Evolutionary conservation across 2,113 vertebrate genomes (phyloP).

Genomic region (Clupea harengus): DNA sequence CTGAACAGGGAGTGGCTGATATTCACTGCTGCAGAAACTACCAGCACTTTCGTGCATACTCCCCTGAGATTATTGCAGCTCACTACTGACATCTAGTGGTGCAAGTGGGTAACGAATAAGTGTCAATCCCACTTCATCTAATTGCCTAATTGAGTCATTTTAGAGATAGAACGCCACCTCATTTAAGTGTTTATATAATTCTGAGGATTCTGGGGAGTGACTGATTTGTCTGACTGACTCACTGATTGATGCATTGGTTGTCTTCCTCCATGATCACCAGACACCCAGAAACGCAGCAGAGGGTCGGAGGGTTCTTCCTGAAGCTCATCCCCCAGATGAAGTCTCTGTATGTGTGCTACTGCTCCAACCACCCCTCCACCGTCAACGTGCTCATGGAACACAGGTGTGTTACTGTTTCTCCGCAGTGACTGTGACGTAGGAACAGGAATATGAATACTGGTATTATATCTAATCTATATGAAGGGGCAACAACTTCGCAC

Average conservation of each 20-base stretch:
- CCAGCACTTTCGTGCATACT: background rate
- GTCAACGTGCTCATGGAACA: conserved; percentile 93
- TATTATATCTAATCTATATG: no score
- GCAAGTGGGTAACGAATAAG: background rate
- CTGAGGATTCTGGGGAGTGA: background rate
- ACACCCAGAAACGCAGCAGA: conserved; percentile 91
- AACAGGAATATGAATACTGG: no score
- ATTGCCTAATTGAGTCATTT: background rate
- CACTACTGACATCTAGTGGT: conserved; percentile 56
- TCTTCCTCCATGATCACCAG: conserved; percentile 58
- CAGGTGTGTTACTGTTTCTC: conserved; percentile 68
- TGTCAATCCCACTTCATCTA: background rate
- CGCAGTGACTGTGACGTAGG: no score
- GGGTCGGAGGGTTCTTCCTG: conserved; percentile 91
- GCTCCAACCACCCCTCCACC: conserved; percentile 96
- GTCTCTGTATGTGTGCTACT: conserved; percentile 86
- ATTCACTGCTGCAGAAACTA: background rate
- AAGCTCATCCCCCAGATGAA: conserved; percentile 94
- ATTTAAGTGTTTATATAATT: background rate
- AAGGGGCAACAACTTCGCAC: no score
- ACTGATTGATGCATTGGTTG: conserved; percentile 4
- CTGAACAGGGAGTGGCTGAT: background rate
- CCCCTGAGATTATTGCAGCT: background rate
- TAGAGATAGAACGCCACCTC: background rate
- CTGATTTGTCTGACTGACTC: background rate